Percentiles rank a stretch among this genome's conserved stretches.
phyloP scores from a whole-genome alignment of 2,888 invertebrate species.

The Exephanes ischioxanthus region DNA sequence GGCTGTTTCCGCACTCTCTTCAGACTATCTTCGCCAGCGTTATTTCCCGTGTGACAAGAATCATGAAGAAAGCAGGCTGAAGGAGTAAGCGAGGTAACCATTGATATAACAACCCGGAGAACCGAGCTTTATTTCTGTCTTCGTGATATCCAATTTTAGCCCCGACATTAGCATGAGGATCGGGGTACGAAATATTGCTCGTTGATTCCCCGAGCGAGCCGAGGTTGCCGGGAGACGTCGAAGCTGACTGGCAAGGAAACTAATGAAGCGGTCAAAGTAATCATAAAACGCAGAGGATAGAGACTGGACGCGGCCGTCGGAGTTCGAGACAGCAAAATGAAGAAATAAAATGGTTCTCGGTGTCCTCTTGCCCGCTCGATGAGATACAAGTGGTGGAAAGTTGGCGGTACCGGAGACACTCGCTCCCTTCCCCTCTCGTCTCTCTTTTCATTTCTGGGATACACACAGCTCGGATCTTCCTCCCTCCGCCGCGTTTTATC shows the following conservation, averaged over 20 bases:
- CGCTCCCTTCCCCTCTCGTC: constrained; percentile 38
- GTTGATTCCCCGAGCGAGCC: constrained; percentile 25
- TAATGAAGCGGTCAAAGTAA: constrained; percentile 74
- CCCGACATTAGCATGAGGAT: constrained; percentile 32
- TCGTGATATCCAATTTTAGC: constrained; percentile 51
- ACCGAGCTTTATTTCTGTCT: constrained; percentile 50
- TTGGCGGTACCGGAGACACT: constrained; percentile 61
- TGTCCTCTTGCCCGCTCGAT: constrained; percentile 65
- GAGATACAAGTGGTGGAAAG: constrained; percentile 63
- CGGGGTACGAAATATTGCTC: constrained; percentile 35
- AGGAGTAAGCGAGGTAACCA: neutral
- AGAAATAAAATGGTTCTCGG: constrained; percentile 80
- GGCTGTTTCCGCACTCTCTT: neutral
- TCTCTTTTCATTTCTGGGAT: constrained; percentile 64
- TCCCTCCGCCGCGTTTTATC: constrained; percentile 79
- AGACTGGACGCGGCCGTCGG: constrained; percentile 18
- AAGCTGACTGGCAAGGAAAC: constrained; percentile 62
- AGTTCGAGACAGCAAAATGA: constrained; percentile 77
- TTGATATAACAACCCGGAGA: constrained; percentile 30
- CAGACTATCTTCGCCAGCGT: neutral
- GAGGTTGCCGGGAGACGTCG: constrained; percentile 57
- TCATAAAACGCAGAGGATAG: constrained; percentile 67
- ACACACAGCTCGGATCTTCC: constrained; percentile 60
- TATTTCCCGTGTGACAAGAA: neutral
- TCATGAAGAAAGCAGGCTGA: neutral